Conservation (phyloP, 2,113 vertebrate genomes). For the Lontra canadensis region DNA sequence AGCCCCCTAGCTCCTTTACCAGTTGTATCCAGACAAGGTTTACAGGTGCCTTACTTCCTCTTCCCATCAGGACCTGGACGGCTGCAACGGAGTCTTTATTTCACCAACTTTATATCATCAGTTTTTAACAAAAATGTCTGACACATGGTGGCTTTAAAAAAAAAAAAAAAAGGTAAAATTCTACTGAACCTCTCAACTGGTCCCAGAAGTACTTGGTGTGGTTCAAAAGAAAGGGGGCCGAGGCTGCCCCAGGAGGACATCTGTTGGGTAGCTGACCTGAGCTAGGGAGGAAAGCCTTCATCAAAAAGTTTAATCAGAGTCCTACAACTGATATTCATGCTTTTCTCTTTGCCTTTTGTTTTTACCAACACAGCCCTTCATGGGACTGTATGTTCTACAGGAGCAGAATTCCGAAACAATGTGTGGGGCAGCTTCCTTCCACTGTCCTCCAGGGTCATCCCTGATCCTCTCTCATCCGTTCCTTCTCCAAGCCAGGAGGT, state of each 20-base stretch:
- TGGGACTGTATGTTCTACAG: neutral
- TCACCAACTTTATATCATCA: neutral
- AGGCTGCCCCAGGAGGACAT: rapidly evolving
- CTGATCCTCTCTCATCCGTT: neutral
- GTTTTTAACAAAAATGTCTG: neutral
- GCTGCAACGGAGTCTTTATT: neutral
- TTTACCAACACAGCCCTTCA: neutral
- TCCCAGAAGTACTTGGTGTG: neutral
- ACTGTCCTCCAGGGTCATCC: neutral
- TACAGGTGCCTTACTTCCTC: neutral
- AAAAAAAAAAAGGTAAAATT: neutral
- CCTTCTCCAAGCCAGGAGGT: neutral
- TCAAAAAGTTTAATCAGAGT: neutral
- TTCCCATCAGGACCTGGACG: neutral
- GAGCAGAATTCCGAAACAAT: neutral
- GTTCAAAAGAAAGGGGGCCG: neutral
- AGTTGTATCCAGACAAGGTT: neutral
- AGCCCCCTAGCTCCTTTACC: neutral
- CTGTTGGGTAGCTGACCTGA: neutral
- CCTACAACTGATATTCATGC: neutral
- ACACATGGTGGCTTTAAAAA: neutral
- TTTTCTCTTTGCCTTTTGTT: neutral
- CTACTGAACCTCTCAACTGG: neutral
- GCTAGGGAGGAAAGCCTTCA: neutral
- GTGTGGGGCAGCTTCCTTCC: neutral